Evolutionary conservation across 2,797 vertebrate species (phyloP).

Genomic region (Pagetopsis macropterus): DNA sequence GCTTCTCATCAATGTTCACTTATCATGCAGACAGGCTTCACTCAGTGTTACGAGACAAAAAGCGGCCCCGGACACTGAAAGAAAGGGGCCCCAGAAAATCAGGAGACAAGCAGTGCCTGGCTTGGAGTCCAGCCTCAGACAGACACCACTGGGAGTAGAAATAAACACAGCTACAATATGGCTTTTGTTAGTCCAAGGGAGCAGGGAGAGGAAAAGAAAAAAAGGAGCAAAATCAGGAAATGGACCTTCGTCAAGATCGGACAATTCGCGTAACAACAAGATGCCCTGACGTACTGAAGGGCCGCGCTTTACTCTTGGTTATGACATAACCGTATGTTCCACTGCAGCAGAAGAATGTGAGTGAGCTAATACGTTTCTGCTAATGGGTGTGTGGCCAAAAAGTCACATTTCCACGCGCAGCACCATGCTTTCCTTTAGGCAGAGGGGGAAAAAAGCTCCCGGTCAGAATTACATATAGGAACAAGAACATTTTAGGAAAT

Average conservation of each 20-base stretch:
- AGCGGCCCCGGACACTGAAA: conserved; percentile 12
- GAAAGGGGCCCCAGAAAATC: conserved; percentile 31
- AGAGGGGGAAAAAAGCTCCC: conserved; percentile 14
- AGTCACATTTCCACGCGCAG: conserved; percentile 61
- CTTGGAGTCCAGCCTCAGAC: conserved; percentile 42
- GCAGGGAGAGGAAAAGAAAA: conserved; percentile 16
- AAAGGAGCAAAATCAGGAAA: conserved; percentile 18
- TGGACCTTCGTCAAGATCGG: conserved; percentile 28
- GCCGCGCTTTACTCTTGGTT: conserved; percentile 18
- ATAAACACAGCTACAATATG: conserved; percentile 66
- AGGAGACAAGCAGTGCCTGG: conserved; percentile 41
- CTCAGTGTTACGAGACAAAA: not conserved
- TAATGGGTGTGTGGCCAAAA: conserved; percentile 51
- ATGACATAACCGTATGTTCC: conserved; percentile 72
- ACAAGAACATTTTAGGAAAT: conserved; percentile 40
- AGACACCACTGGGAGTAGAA: conserved; percentile 50
- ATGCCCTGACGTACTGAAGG: conserved; percentile 18
- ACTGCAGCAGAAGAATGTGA: conserved; percentile 61
- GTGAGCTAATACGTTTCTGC: conserved; percentile 63
- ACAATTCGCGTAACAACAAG: conserved; percentile 16
- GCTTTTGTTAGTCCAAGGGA: conserved; percentile 61
- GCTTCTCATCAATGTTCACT: conserved; percentile 7
- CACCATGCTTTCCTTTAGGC: conserved; percentile 67
- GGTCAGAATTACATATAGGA: conserved; percentile 53
- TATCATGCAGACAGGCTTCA: conserved; percentile 14